Evolutionary conservation across 2,888 invertebrate genomes (phyloP).

Genomic region (Drosophila flavopinicola): DNA sequence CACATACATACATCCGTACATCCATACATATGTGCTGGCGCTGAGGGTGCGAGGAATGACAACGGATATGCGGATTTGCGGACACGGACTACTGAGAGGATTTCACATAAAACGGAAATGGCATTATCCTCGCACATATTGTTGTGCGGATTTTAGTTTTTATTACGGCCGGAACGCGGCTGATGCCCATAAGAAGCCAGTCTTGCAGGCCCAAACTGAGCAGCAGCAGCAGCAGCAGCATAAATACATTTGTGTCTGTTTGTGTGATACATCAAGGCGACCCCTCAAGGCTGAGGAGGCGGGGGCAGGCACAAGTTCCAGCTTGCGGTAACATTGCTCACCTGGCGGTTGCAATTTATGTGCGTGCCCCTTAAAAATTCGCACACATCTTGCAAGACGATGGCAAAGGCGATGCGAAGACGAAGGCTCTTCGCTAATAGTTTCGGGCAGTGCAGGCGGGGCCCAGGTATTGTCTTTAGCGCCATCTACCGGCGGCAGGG

Average conservation of each 20-base stretch:
- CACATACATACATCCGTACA: too few relatives aligned
- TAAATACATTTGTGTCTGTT: constrained; percentile 77
- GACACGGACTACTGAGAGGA: constrained; percentile 70
- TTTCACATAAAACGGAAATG: constrained; percentile 80
- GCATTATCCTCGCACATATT: constrained; percentile 81
- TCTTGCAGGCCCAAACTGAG: constrained; percentile 29
- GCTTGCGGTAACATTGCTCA: constrained; percentile 45
- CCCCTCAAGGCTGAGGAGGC: neutral
- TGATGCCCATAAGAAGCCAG: constrained; percentile 65
- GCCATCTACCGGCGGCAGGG: constrained; percentile 11
- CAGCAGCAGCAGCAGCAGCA: constrained; percentile 56
- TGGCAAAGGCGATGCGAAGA: constrained; percentile 11
- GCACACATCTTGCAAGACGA: constrained; percentile 35
- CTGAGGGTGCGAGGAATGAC: neutral
- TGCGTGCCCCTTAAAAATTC: constrained; percentile 71
- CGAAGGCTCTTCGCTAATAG: constrained; percentile 65
- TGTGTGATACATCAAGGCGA: constrained; percentile 73
- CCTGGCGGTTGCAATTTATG: constrained; percentile 76
- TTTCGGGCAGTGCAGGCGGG: constrained; percentile 50
- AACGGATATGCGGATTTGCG: constrained; percentile 46
- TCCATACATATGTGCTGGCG: too few relatives aligned
- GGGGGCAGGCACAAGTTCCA: neutral
- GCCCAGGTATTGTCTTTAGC: constrained; percentile 52
- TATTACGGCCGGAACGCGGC: constrained; percentile 73
- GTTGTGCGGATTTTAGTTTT: constrained; percentile 80